phyloP scores from a whole-genome alignment of 2,113 vertebrate species.

The Urocynchramus pylzowi region DNA sequence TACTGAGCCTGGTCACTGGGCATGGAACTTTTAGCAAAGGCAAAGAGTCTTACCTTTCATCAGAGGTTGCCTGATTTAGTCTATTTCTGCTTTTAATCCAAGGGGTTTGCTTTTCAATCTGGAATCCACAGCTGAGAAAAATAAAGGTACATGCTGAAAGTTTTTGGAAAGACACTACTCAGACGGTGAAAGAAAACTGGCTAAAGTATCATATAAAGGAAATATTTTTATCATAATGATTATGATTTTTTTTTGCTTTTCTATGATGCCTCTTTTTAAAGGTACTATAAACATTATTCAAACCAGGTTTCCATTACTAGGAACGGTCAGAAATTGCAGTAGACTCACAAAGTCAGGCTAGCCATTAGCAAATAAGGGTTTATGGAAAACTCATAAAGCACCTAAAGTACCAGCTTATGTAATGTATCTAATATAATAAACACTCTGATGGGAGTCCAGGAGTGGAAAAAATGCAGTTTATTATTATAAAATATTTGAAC shows the following conservation, averaged over 20 bases:
- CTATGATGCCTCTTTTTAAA: slow-evolving; percentile 26
- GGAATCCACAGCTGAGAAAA: not conserved
- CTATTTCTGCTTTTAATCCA: not conserved
- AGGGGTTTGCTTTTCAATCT: not conserved
- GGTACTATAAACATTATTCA: slow-evolving; percentile 3
- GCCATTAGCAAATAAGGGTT: slow-evolving; percentile 51
- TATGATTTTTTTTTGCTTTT: not conserved
- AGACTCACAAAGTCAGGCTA: slow-evolving; percentile 27
- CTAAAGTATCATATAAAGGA: not conserved
- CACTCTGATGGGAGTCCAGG: slow-evolving; percentile 5
- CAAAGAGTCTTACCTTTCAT: not conserved
- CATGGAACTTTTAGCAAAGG: not conserved
- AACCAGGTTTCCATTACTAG: slow-evolving; percentile 16
- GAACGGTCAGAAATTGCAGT: slow-evolving; percentile 24
- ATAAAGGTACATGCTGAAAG: not conserved
- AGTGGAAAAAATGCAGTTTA: slow-evolving; percentile 41
- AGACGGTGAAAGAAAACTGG: not conserved
- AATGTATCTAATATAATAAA: slow-evolving; percentile 49
- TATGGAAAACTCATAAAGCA: slow-evolving; percentile 62
- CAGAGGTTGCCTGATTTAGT: not conserved
- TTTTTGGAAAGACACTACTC: not conserved
- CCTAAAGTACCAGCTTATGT: slow-evolving; percentile 43
- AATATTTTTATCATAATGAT: not conserved
- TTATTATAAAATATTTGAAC: slow-evolving; percentile 40
- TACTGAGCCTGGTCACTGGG: not conserved